Conservation (phyloP, 2,113 vertebrate genomes). For the Chloropsis cyanopogon region DNA sequence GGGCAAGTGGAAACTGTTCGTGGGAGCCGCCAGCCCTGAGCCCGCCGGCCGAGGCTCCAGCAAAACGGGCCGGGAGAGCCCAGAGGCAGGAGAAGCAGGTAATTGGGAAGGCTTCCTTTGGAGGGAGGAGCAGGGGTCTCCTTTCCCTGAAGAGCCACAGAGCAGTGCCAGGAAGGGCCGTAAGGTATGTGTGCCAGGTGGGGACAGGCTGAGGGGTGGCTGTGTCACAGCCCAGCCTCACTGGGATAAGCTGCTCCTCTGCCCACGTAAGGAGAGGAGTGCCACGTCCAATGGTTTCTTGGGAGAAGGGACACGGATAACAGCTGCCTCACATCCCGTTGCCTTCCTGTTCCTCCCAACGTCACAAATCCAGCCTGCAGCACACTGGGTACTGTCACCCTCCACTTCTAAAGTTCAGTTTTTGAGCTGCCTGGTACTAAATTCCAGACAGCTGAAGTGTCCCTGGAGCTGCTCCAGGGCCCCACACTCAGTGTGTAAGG, state of each 20-base stretch:
- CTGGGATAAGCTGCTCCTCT: neutral
- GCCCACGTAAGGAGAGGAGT: too few species aligned
- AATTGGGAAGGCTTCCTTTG: neutral
- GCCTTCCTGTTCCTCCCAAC: accelerated
- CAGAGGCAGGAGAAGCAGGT: conserved; percentile 79
- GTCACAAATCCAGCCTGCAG: accelerated
- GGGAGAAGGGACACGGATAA: neutral
- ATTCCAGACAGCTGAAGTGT: neutral
- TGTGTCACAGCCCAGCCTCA: neutral
- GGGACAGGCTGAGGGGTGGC: neutral
- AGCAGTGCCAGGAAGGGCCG: accelerated
- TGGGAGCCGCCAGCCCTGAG: conserved; percentile 84
- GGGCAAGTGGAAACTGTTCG: conserved; percentile 91
- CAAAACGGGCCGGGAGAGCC: conserved; percentile 76
- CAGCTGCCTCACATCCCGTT: accelerated
- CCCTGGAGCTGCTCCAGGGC: neutral
- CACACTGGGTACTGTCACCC: accelerated
- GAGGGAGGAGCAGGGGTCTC: neutral
- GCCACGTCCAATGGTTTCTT: accelerated
- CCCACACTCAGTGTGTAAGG: accelerated
- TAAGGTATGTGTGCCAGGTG: neutral
- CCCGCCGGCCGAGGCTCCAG: conserved; percentile 83
- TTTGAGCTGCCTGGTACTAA: neutral
- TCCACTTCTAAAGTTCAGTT: neutral
- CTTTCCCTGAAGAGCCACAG: neutral